Evolutionary conservation across 1,140 invertebrate genomes (phyloP).

Genomic region (Drosophila novamexicana): DNA sequence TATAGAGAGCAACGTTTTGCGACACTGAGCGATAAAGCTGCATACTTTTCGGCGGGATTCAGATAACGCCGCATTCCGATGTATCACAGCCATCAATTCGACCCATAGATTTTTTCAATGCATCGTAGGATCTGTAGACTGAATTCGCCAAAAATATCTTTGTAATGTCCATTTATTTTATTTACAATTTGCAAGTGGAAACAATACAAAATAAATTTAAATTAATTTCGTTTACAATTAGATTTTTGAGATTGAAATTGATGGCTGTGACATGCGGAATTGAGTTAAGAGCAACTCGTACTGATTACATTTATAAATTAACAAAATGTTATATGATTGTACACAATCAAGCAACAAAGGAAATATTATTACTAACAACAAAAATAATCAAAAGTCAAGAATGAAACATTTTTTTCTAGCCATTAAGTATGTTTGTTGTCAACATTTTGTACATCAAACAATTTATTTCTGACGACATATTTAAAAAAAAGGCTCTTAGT

Average conservation of each 20-base stretch:
- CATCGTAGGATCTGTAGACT: background rate
- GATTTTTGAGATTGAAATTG: background rate
- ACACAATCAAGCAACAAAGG: slow-evolving; percentile 40
- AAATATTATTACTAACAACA: slow-evolving; percentile 41
- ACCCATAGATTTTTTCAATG: background rate
- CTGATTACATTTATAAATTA: slow-evolving; percentile 66
- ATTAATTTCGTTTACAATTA: background rate
- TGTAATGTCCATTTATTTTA: background rate
- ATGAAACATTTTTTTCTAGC: slow-evolving; percentile 47
- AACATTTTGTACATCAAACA: slow-evolving; percentile 62
- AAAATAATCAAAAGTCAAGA: slow-evolving; percentile 46
- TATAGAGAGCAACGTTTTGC: slow-evolving; percentile 66
- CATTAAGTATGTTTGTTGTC: slow-evolving; percentile 61
- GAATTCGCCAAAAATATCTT: background rate
- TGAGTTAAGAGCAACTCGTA: slow-evolving; percentile 61
- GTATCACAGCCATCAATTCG: slow-evolving; percentile 20
- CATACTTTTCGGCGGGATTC: slow-evolving; percentile 46
- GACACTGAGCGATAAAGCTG: slow-evolving; percentile 54
- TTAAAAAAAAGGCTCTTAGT: slow-evolving; percentile 31
- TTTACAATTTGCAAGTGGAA: background rate
- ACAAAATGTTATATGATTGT: slow-evolving; percentile 51
- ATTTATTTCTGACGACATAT: slow-evolving; percentile 63
- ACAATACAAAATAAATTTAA: background rate
- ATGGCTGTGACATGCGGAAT: slow-evolving; percentile 25
- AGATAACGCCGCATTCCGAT: slow-evolving; percentile 25